Percentiles rank a stretch among this genome's conserved stretches.
These are phyloP conservation scores for Hydroisotoma schaefferi DNA, from an alignment of 2,888 invertebrate species.

Conservation along the genomic window DNA sequence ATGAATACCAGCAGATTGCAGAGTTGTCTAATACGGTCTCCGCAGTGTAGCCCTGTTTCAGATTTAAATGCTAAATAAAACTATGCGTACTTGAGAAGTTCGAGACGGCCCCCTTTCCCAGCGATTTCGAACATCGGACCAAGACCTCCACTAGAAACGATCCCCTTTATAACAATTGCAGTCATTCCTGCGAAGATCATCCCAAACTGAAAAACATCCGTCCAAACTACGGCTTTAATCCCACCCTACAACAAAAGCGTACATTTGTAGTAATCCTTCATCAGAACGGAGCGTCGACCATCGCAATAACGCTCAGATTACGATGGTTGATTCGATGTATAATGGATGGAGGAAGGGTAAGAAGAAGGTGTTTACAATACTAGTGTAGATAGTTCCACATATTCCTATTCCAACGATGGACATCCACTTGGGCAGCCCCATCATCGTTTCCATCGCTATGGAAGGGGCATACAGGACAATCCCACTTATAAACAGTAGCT, in stretches of 20 bases:
- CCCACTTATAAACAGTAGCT: conserved; percentile 34
- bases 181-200: conserved; percentile 62
- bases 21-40: too few relatives aligned
- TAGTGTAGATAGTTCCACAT: conserved; percentile 52
- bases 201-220: conserved; percentile 67
- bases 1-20: too few relatives aligned
- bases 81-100: conserved; percentile 24
- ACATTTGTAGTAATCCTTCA: too few relatives aligned
- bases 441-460: conserved; percentile 42
- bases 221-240: conserved; percentile 76
- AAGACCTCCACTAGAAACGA: conserved; percentile 41
- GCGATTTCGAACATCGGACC: conserved; percentile 34
- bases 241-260: conserved; percentile 72
- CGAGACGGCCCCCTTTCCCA: conserved; percentile 26
- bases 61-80: neutral
- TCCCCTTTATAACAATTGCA: conserved; percentile 36
- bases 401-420: conserved; percentile 32
- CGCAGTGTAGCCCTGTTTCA: too few relatives aligned
- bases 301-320: too few relatives aligned
- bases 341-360: too few relatives aligned
- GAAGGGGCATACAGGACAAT: conserved; percentile 43
- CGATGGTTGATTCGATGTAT: neutral
- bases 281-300: too few relatives aligned
- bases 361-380: conserved; percentile 49
- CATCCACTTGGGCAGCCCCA: conserved; percentile 33